A percentile compares a stretch with the other conserved stretches of the same genome.
Conservation (phyloP, 1,140 invertebrate species). For the Calephelis nemesis region DNA sequence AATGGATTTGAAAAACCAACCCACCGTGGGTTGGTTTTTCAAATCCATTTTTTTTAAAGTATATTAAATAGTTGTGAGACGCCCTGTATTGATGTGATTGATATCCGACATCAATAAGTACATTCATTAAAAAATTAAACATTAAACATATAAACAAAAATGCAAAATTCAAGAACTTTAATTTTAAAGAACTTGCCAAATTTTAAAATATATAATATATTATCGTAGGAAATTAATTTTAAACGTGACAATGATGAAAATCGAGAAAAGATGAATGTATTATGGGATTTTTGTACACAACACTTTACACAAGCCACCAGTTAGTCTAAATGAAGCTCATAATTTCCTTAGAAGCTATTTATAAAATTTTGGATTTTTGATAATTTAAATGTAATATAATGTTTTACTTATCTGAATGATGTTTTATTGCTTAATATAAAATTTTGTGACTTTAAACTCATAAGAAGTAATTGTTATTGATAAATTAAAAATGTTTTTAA, state of each 20-base stretch:
- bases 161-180: not conserved
- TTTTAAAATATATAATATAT: not conserved
- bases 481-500: not conserved
- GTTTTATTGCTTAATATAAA: slow-evolving; percentile 5
- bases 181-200: slow-evolving; percentile 1
- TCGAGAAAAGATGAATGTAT: slow-evolving; percentile 28
- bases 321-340: slow-evolving; percentile 77
- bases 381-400: not conserved
- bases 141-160: not conserved
- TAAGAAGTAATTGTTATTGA: not conserved
- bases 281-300: slow-evolving; percentile 49
- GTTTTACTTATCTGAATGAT: not conserved
- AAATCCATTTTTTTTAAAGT: too few species aligned
- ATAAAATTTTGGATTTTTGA: slow-evolving; percentile 26
- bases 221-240: too few species aligned
- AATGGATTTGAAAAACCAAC: too few species aligned
- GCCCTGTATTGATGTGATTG: too few species aligned
- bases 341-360: slow-evolving; percentile 73
- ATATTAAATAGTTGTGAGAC: too few species aligned
- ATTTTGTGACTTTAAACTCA: too few species aligned
- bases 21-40: too few species aligned
- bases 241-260: slow-evolving; percentile 24
- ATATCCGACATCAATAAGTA: not conserved
- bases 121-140: not conserved
- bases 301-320: slow-evolving; percentile 73